Base-by-base conservation (phyloP, 2,797 vertebrate species). In the Selene dorsalis region DNA sequence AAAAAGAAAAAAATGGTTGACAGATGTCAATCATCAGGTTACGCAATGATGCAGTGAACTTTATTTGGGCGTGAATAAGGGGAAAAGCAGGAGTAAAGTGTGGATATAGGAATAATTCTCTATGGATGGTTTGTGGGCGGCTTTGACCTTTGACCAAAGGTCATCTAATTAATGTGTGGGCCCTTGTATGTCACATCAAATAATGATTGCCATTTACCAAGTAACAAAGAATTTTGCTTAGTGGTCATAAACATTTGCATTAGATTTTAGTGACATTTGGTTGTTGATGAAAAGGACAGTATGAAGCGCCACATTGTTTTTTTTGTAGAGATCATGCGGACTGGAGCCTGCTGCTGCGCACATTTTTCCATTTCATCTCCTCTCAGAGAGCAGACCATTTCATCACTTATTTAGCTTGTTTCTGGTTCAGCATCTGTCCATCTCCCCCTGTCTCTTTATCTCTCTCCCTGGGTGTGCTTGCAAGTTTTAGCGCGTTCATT, bases 401-500 rank as follows among this genome's bases (percentile, higher is more conserved):
- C 84, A 92, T 92, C 78, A 89, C 84, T 91, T 89, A 91, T 93
- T 87, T 82, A 91, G 87, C 45, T 69, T 69, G 76, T 87, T 85
- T 90, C 83, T 87, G 55, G 69, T 78, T 88, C 67, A 84, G 79
- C 79, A 88, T 91, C 81, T 89, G 86, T 90, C 87, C 87, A 69
- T 87, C 81, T 84, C 52, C 69, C 48, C 47, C 11, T 22, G 17
- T 88, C 67, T 87, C 78, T 84, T 78, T 56, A 81, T 80, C 71
- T 62, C 69, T 83, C 78, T 91, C 86, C 57, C 70, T 24, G 60
- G 70, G 73, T 90, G 77, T 84, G 69, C 65, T 70, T 75, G 83
- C 53, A 76, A 77, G 41, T 86, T 84, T 65, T 56, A 84, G 82
- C 65, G 39, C 79, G 84, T 82, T 77, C 83, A 78, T 50, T 52